phyloP scores from a whole-genome alignment of 2,888 invertebrate species.

The Phalera bucephala region DNA sequence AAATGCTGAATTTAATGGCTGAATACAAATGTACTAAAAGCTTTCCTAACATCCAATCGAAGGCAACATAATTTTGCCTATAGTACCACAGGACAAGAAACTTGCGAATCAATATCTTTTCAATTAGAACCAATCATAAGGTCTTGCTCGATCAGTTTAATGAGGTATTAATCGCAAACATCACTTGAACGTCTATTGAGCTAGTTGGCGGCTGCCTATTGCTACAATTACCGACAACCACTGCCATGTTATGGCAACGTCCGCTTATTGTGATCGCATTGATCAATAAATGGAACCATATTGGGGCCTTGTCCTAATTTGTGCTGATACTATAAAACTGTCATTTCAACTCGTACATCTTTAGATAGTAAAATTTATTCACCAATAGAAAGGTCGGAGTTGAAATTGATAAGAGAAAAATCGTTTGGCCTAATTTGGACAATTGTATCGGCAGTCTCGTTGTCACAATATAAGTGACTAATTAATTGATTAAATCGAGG shows the following conservation, averaged over 20 bases:
- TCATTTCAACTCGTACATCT: slow-evolving; percentile 16
- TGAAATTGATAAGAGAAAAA: not conserved
- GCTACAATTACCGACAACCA: slow-evolving; percentile 50
- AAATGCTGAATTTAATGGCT: not conserved
- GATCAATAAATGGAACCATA: slow-evolving; percentile 56
- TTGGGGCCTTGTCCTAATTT: slow-evolving; percentile 63
- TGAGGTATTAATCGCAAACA: slow-evolving; percentile 29
- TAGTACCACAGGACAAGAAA: not conserved
- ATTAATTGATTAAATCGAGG: not conserved
- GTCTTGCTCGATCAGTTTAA: slow-evolving; percentile 5
- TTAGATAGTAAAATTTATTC: too few relatives aligned
- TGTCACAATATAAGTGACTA: not conserved
- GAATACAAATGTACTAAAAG: not conserved
- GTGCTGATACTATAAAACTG: slow-evolving; percentile 25
- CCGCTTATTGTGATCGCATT: slow-evolving; percentile 72
- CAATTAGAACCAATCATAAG: not conserved
- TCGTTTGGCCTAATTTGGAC: not conserved
- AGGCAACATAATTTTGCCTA: not conserved
- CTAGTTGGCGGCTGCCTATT: slow-evolving; percentile 43
- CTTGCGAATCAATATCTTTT: not conserved
- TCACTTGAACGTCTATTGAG: slow-evolving; percentile 34
- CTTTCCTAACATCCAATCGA: not conserved
- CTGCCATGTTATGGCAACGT: slow-evolving; percentile 60
- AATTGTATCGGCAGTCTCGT: not conserved
- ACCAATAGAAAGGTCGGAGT: not conserved